Conservation (phyloP, 2,888 invertebrate species). For the Keiferia lycopersicella region DNA sequence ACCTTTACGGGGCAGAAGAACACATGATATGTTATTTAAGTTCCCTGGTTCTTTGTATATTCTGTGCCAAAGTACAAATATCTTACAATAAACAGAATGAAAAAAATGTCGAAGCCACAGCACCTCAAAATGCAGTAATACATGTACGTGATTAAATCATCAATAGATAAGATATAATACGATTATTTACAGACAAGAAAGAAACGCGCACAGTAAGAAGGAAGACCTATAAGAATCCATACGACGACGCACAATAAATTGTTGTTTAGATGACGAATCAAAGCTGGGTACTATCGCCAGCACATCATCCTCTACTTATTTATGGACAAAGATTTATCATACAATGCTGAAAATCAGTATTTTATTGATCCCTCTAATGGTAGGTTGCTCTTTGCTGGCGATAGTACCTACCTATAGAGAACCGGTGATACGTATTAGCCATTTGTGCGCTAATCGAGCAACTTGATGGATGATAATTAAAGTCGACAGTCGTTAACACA, state of each 20-base stretch:
- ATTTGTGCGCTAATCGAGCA: not conserved
- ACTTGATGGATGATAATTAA: not conserved
- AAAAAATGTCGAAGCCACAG: no score
- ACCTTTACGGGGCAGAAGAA: no score
- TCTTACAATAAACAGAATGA: no score
- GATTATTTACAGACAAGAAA: not conserved
- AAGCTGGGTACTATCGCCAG: not conserved
- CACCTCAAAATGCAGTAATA: not conserved
- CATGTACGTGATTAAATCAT: not conserved
- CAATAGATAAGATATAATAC: not conserved
- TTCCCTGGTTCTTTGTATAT: no score
- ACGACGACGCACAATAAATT: not conserved
- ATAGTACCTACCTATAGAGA: no score
- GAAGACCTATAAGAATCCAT: not conserved
- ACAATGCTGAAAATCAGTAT: no score
- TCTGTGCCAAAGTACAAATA: no score
- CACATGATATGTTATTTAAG: no score
- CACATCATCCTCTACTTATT: no score
- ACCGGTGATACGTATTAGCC: not conserved
- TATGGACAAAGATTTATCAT: no score
- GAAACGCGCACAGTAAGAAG: not conserved
- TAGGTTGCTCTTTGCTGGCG: no score
- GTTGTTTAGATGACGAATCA: not conserved
- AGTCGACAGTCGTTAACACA: not conserved
- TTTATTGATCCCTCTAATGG: no score